Evolutionary conservation across 1,140 invertebrate species (phyloP).

Genomic region (Bombus turneri): DNA sequence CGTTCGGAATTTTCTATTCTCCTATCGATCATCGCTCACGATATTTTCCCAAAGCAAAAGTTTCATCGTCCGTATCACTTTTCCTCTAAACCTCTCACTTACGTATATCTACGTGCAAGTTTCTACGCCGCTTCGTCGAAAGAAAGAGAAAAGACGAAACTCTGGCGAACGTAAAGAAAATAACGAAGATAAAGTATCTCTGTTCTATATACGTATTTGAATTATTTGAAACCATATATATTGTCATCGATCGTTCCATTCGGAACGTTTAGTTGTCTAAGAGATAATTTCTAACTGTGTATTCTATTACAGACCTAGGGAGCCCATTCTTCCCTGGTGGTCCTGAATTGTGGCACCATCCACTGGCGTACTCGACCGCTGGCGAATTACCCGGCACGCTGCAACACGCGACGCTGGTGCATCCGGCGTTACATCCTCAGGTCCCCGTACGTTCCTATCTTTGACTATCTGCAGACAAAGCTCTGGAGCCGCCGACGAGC

Average conservation of each 20-base stretch:
- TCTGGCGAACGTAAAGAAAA: neutral
- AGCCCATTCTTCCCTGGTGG: constrained; percentile 96
- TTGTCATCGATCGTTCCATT: neutral
- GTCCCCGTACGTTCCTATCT: constrained; percentile 97
- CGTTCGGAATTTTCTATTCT: neutral
- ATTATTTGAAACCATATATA: neutral
- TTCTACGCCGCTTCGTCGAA: neutral
- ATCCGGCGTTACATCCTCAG: constrained; percentile 98
- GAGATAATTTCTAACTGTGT: constrained; percentile 48
- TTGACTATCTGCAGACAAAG: constrained; percentile 97
- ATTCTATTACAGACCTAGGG: constrained; percentile 90
- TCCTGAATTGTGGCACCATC: constrained; percentile 96
- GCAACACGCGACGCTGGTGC: constrained; percentile 94
- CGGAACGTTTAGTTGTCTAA: neutral
- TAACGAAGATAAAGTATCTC: neutral
- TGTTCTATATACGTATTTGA: neutral
- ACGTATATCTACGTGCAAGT: neutral
- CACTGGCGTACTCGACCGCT: constrained; percentile 91
- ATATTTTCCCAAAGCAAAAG: neutral
- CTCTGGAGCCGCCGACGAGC: constrained; percentile 84
- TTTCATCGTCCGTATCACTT: neutral
- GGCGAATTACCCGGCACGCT: constrained; percentile 92
- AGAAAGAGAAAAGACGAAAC: neutral
- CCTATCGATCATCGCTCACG: no score
- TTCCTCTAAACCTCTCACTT: neutral